These are phyloP conservation scores for Onychostruthus taczanowskii DNA, from an alignment of 2,113 vertebrate genomes.

Conservation along the genomic window DNA sequence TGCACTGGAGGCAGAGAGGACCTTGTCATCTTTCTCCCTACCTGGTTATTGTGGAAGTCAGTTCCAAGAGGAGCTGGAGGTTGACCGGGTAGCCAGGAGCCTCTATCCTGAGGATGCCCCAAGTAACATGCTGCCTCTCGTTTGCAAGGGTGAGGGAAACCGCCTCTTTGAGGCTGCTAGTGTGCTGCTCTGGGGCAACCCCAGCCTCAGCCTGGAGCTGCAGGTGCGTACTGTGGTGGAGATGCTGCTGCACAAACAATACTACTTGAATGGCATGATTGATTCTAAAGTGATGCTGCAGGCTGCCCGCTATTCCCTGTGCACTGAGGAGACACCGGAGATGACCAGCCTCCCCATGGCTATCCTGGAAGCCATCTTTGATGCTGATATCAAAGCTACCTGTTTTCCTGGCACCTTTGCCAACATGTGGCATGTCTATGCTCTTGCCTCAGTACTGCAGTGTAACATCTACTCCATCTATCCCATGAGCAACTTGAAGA, in stretches of 20 bases:
- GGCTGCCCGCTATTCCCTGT: slow-evolving; percentile 91
- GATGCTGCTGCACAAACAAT: slow-evolving; percentile 91
- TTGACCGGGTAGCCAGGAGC: slow-evolving; percentile 82
- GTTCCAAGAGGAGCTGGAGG: slow-evolving; percentile 78
- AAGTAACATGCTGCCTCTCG: slow-evolving; percentile 82
- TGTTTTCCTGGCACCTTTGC: slow-evolving; percentile 91
- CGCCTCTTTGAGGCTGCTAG: slow-evolving; percentile 90
- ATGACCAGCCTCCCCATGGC: slow-evolving; percentile 86
- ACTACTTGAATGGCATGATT: slow-evolving; percentile 93
- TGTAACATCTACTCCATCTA: slow-evolving; percentile 95
- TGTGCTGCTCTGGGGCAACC: slow-evolving; percentile 84
- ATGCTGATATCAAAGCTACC: slow-evolving; percentile 92
- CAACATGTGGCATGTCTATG: slow-evolving; percentile 97
- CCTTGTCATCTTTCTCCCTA: slow-evolving; percentile 79
- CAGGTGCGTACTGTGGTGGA: slow-evolving; percentile 92
- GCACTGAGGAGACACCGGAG: slow-evolving; percentile 87
- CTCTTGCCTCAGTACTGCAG: slow-evolving; percentile 86
- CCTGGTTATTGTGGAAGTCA: slow-evolving; percentile 74
- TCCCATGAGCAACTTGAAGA: slow-evolving; percentile 94
- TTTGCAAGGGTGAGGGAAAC: slow-evolving; percentile 88
- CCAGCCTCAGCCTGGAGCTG: slow-evolving; percentile 87
- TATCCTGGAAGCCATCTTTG: slow-evolving; percentile 92
- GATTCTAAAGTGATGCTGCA: slow-evolving; percentile 98
- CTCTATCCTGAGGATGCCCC: slow-evolving; percentile 91
- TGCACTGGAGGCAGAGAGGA: slow-evolving; percentile 79